Conservation (phyloP, 2,113 vertebrate genomes). For the Anoplopoma fimbria region DNA sequence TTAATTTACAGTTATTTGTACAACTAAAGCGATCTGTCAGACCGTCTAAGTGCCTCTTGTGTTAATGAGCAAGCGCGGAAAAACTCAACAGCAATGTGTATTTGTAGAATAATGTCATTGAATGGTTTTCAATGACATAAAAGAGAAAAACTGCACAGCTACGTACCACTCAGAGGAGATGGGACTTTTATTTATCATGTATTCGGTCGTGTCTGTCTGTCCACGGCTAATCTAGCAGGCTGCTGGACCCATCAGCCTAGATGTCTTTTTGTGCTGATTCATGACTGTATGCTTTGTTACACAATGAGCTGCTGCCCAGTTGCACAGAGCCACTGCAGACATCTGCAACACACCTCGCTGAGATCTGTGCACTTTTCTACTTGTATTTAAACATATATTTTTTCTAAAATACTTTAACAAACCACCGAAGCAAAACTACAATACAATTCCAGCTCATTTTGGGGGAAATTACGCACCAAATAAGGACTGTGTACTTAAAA, state of each 20-base stretch:
- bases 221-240: neutral
- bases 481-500: constrained; percentile 16
- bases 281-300: neutral
- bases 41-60: too few species aligned
- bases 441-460: neutral
- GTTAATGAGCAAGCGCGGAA: too few species aligned
- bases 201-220: neutral
- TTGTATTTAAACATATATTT: neutral
- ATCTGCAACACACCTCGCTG: too few species aligned
- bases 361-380: neutral
- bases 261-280: neutral
- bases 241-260: neutral
- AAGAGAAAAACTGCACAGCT: neutral
- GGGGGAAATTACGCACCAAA: neutral
- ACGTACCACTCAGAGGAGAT: neutral
- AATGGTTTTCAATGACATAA: neutral
- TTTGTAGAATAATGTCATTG: too few species aligned
- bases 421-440: neutral
- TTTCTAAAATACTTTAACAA: neutral
- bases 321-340: too few species aligned
- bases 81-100: too few species aligned
- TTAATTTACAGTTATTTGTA: too few species aligned
- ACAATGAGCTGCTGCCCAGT: too few species aligned
- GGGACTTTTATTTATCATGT: neutral
- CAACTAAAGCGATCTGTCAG: too few species aligned